A percentile compares a stretch with the other conserved stretches of the same genome.
These are phyloP conservation scores for Hirtodrosophila confusa DNA, from an alignment of 2,888 invertebrate genomes.

Conservation along the genomic window DNA sequence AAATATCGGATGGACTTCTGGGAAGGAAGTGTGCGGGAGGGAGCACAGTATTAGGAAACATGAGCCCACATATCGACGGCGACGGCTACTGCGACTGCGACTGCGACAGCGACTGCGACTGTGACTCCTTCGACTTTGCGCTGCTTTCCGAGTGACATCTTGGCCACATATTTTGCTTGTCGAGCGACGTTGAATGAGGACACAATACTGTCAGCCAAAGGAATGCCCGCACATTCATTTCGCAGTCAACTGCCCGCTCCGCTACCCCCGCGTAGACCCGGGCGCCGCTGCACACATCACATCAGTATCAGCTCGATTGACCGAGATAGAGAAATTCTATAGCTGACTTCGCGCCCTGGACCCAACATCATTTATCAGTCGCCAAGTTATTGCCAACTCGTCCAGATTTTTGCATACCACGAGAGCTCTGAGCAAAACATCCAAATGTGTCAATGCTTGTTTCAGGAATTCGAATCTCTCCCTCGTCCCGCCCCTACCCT, in stretches of 20 bases:
- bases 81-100: constrained; percentile 31
- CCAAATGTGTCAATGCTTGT: constrained; percentile 73
- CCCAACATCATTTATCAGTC: constrained; percentile 75
- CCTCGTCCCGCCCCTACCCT: constrained; percentile 9
- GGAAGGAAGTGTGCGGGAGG: neutral
- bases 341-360: constrained; percentile 49
- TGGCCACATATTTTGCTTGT: constrained; percentile 81
- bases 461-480: constrained; percentile 39
- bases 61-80: constrained; percentile 50
- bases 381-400: constrained; percentile 73
- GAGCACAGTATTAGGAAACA: constrained; percentile 50
- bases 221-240: constrained; percentile 81
- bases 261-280: neutral
- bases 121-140: constrained; percentile 18
- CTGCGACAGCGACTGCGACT: constrained; percentile 22
- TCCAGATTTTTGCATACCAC: constrained; percentile 74
- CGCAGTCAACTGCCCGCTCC: constrained; percentile 13
- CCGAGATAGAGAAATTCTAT: constrained; percentile 81
- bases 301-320: constrained; percentile 70
- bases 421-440: constrained; percentile 43
- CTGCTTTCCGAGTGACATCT: constrained; percentile 62
- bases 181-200: constrained; percentile 69
- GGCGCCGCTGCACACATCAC: constrained; percentile 20
- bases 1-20: constrained; percentile 59
- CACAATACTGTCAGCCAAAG: constrained; percentile 76